Base-by-base conservation (phyloP, 2,888 invertebrate species). In the Ferdinandea cuprea region DNA sequence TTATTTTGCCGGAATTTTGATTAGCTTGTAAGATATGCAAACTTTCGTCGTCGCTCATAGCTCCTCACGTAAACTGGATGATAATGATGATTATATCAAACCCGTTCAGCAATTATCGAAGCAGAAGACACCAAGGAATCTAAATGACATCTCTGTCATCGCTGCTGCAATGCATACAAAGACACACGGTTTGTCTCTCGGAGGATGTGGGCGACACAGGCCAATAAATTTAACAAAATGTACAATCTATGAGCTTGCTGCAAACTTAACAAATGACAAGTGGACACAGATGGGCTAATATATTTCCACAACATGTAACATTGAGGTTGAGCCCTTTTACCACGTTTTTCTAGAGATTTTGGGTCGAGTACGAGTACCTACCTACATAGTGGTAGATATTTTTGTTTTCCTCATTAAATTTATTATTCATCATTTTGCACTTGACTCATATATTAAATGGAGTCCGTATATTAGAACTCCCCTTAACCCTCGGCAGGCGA, bases 71-170 rank as follows among this genome's bases (percentile, higher is more conserved):
- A 58, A 76, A 69, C 42, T 80, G 54, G 66, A 66, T 48, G 54
- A 61, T 56, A 44, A 73, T 66, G 63, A 66, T 69, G 68, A 63
- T 61, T 58, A 19, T 65, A 73, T 63, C 56, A 73, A 83, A 83
- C 83, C 61, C 61, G 83, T 83, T 83, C 56, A 50, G 44, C 61
- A 81, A 77, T 81, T 81, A 81, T 71, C 63, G 48, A 80, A 63
- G 61, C 69, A 61, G 63, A 74, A 56, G 54, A 69, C 61, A 37
- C 19, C 58, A 37, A 61, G 76, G 68, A 69, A 76, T 77, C 81
- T 25, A 76, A 81, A 81, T 81, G 71, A 77, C 80, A 80, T 80
- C 80, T 80, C 80, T 80, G 74, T 58, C 56, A 69, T 52, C 56
- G 58, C 30, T 17, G 30, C 8, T 59, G 44, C 40, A 25, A 15